A percentile compares a stretch with the other conserved stretches of the same genome.
These are phyloP conservation scores for Drosophila gaucha DNA, from an alignment of 2,888 invertebrate genomes.

Conservation along the genomic window DNA sequence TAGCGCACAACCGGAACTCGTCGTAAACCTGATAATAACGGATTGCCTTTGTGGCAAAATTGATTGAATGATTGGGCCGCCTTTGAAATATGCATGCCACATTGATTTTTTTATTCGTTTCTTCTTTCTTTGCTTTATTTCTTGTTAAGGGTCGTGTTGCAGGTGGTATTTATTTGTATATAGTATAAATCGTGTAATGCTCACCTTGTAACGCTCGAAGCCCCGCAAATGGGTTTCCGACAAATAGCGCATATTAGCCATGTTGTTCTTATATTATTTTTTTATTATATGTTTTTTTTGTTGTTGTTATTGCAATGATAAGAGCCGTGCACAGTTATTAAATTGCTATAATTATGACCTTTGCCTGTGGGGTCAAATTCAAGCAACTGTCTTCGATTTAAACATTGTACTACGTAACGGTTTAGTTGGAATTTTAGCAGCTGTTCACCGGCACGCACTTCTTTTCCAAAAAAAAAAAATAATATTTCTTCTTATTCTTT, in stretches of 20 bases:
- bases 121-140: constrained; percentile 7
- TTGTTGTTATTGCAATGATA: constrained; percentile 43
- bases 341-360: constrained; percentile 36
- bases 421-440: constrained; percentile 2
- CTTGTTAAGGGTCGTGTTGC: constrained; percentile 6
- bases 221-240: constrained; percentile 84
- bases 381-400: constrained; percentile 13
- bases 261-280: constrained; percentile 49
- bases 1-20: constrained; percentile 22
- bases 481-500: background rate
- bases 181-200: constrained; percentile 39
- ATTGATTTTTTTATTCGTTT: constrained; percentile 64
- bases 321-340: constrained; percentile 39
- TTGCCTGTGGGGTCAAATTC: constrained; percentile 30
- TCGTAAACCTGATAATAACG: constrained; percentile 26
- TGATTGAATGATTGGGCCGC: constrained; percentile 22
- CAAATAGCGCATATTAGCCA: constrained; percentile 84
- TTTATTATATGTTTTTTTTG: constrained; percentile 18
- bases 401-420: constrained; percentile 27
- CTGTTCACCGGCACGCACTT: constrained; percentile 40
- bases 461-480: background rate
- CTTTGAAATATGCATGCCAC: constrained; percentile 27
- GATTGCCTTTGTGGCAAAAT: constrained; percentile 19
- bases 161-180: background rate
- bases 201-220: constrained; percentile 85